Evolutionary conservation across 2,113 vertebrate species (phyloP), one percentile per base, ranked within the genome.

Genomic region (Periophthalmus modestus): DNA sequence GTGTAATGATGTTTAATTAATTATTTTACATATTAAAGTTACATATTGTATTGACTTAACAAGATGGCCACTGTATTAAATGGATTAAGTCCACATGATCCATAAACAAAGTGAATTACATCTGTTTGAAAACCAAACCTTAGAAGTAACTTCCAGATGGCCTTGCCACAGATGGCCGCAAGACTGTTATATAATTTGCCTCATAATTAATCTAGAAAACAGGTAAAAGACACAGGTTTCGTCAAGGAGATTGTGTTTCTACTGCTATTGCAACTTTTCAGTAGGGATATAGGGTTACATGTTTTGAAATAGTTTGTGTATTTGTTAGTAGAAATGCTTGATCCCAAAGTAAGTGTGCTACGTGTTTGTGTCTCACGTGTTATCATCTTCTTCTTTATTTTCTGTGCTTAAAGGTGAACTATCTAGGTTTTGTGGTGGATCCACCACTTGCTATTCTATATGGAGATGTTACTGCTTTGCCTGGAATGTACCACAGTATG

Each of bases 121-220:
- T 28, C 68, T 10, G 66, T 47, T 39, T 75, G 18, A 47, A 80
- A 74, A 69, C 68, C 21, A 68, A 69, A 73, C 61, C 47, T 21
- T 67, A 68, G 50, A 39, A 55, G 34, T 77, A 57, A 68, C 46
- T 39, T 80, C 81, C 79, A 79, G 79, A 68, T 78, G 80, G 66
- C 13, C 73, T 59, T 55, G 7, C 11, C n/a, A n/a, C n/a, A n/a
- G n/a, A n/a, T n/a, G n/a, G 15, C 75, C 78, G 59, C 47, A 73
- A 43, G 59, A 50, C 48, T 55, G 23, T 68, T 72, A 66, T 74
- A 28, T 74, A 68, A 69, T 85, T 74, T 80, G 80, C 78, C 80
- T 77, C 0, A 6, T 75, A 78, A 80, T 82, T 73, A 79, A 83
- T 72, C 73, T 46, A 61, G 47, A 5, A 59, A 66, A 78, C 18